Percentiles rank a stretch among this genome's conserved stretches.
Evolutionary conservation across 37 sponge, comb jelly and placozoan species (phyloP).

Genomic region (Oopsacas minuta): DNA sequence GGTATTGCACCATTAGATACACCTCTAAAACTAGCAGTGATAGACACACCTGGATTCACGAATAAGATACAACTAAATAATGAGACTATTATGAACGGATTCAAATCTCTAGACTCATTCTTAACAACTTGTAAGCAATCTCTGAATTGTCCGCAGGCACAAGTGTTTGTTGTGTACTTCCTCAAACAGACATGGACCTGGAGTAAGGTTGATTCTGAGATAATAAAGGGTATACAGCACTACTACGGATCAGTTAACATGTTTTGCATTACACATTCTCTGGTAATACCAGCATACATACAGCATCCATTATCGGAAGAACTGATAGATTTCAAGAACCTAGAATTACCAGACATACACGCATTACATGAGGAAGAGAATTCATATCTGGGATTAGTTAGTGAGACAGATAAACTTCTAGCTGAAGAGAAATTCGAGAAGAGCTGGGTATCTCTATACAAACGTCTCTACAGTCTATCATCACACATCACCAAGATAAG

Average conservation of each 20-base stretch:
- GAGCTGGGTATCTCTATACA: constrained; percentile 5
- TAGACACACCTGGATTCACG: background rate
- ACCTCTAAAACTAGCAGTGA: background rate
- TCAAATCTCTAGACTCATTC: background rate
- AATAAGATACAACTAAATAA: background rate
- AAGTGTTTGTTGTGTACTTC: background rate
- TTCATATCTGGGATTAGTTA: background rate
- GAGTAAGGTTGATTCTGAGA: constrained; percentile 10
- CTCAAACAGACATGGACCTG: constrained; percentile 16
- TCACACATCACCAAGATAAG: background rate
- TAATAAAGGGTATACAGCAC: background rate
- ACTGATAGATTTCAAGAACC: background rate
- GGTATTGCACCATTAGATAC: background rate
- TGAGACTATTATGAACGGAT: background rate
- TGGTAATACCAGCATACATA: background rate
- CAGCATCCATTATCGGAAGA: background rate
- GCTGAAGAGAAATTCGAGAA: background rate
- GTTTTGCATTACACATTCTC: background rate
- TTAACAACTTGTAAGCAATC: background rate
- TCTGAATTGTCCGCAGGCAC: background rate
- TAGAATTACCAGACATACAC: background rate
- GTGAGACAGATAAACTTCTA: background rate
- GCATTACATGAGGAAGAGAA: background rate
- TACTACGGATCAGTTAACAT: background rate
- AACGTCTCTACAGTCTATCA: background rate